phyloP scores from a whole-genome alignment of 2,113 vertebrate genomes.

The Thunnus thynnus region DNA sequence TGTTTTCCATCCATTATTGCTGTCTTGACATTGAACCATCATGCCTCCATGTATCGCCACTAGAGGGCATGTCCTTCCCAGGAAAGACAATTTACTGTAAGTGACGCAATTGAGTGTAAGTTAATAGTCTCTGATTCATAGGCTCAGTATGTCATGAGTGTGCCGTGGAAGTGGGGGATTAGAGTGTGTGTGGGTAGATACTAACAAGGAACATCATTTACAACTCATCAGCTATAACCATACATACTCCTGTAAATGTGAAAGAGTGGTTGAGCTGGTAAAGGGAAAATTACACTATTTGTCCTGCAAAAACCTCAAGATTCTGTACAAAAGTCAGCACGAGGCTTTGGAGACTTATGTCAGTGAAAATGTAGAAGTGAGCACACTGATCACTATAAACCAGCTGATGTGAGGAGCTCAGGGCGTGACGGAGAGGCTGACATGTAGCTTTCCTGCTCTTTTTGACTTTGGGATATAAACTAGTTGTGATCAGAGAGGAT shows the following conservation, averaged over 20 bases:
- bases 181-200: not conserved
- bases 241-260: not conserved
- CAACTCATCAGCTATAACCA: not conserved
- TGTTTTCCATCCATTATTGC: not conserved
- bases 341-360: too few species aligned
- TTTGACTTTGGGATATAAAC: too few species aligned
- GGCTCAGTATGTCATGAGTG: not conserved
- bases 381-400: too few species aligned
- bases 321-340: too few species aligned
- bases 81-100: conserved; percentile 26
- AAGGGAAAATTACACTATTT: not conserved
- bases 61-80: conserved; percentile 39
- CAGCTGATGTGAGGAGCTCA: too few species aligned
- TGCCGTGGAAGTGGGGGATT: not conserved
- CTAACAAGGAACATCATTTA: not conserved
- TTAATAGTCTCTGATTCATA: conserved; percentile 35
- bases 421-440: too few species aligned
- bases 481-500: too few species aligned
- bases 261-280: not conserved
- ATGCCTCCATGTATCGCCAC: conserved; percentile 8
- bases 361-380: too few species aligned
- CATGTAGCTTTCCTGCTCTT: too few species aligned
- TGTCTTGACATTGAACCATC: too few species aligned
- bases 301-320: too few species aligned
- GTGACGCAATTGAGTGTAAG: conserved; percentile 30